These are phyloP conservation scores for Sphenopsis melanotis DNA, from an alignment of 2,797 vertebrate species.

Conservation along the genomic window DNA sequence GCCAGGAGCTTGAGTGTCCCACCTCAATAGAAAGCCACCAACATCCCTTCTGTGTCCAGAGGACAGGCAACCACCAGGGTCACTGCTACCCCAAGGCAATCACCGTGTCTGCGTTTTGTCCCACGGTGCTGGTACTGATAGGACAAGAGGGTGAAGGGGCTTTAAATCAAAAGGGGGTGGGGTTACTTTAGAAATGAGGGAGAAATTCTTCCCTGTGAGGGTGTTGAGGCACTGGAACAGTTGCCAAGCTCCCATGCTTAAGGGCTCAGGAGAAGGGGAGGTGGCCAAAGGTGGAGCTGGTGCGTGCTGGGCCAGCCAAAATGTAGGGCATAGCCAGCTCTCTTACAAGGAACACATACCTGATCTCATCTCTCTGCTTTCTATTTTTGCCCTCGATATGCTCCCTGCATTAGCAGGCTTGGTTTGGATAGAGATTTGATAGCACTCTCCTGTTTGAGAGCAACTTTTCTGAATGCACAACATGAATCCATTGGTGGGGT, in stretches of 20 bases:
- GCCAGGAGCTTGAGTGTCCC: neutral
- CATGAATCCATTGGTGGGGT: constrained; percentile 37
- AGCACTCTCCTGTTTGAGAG: constrained; percentile 36
- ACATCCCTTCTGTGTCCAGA: neutral
- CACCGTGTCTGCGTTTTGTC: neutral
- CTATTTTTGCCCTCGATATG: constrained; percentile 12
- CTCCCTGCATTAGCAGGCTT: neutral
- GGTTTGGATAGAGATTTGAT: constrained; percentile 15
- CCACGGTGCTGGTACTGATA: neutral
- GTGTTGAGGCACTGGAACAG: neutral
- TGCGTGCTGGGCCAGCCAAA: neutral
- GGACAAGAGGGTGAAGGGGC: neutral
- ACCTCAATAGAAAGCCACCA: neutral
- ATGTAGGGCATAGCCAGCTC: neutral
- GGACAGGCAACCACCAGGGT: neutral
- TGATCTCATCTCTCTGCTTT: constrained; percentile 28
- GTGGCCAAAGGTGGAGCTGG: neutral
- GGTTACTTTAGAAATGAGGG: neutral
- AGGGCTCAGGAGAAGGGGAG: neutral
- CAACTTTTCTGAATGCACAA: constrained; percentile 37
- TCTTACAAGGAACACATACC: constrained; percentile 8
- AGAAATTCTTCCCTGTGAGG: neutral
- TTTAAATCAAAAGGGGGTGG: neutral
- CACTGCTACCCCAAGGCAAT: fast-evolving
- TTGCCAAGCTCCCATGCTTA: neutral